These are phyloP conservation scores for Microvelia longipes DNA, from an alignment of 1,140 invertebrate genomes.

Conservation along the genomic window DNA sequence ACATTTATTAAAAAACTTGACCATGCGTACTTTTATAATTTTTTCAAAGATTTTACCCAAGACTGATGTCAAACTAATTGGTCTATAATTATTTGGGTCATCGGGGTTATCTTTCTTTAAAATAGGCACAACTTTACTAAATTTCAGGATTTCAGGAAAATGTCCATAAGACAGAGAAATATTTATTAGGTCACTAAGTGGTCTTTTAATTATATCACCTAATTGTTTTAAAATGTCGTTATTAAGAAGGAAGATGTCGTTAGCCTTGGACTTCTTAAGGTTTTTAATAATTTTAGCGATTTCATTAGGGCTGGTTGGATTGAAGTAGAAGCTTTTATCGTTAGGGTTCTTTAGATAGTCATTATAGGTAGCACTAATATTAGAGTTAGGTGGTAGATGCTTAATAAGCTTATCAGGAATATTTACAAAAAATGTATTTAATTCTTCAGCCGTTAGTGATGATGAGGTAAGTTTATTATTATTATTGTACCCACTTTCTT, in stretches of 20 bases:
- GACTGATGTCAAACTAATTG: background rate
- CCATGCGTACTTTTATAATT: background rate
- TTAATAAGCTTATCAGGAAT: background rate
- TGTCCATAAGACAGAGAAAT: background rate
- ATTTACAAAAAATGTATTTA: no score
- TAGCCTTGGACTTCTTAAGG: background rate
- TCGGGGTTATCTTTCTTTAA: background rate
- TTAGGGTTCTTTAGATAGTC: background rate
- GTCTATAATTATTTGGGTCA: background rate
- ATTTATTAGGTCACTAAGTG: background rate
- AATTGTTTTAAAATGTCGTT: background rate
- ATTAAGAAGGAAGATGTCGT: background rate
- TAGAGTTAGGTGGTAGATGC: background rate
- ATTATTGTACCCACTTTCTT: no score
- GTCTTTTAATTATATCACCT: background rate
- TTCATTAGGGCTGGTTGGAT: background rate
- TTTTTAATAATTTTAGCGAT: background rate
- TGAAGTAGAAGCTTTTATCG: background rate
- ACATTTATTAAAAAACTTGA: background rate
- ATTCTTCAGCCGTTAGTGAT: no score
- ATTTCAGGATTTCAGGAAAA: background rate
- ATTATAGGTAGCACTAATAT: background rate
- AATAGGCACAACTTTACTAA: background rate
- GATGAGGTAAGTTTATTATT: no score
- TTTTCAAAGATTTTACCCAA: background rate